Evolutionary conservation across 2,113 vertebrate species (phyloP).

Genomic region (Phaetusa simplex): DNA sequence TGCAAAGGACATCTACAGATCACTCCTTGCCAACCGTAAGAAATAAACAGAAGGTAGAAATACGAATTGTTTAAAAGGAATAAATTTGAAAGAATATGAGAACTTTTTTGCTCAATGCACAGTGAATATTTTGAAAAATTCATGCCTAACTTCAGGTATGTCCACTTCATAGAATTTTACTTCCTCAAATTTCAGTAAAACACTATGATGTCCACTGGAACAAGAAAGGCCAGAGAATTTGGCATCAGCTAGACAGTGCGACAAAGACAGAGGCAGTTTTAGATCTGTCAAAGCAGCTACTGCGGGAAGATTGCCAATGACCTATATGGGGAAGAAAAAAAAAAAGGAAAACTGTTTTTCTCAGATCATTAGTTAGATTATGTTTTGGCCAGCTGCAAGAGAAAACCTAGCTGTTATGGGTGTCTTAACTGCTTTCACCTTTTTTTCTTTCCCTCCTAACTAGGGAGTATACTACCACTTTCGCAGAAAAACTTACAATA

Average conservation of each 20-base stretch:
- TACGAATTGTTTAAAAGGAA: neutral
- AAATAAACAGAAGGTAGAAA: neutral
- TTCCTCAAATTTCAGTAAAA: neutral
- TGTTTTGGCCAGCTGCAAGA: constrained; percentile 37
- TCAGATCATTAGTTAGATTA: constrained; percentile 33
- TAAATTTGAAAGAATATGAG: neutral
- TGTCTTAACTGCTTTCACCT: neutral
- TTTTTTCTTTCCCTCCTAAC: neutral
- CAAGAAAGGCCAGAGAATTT: constrained; percentile 7
- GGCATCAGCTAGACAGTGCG: neutral
- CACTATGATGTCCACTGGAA: constrained; percentile 25
- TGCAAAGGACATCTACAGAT: neutral
- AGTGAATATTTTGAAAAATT: neutral
- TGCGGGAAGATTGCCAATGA: constrained; percentile 28
- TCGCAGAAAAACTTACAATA: neutral
- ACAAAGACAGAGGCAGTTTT: constrained; percentile 38
- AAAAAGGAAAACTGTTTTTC: constrained; percentile 3
- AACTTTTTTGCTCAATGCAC: neutral
- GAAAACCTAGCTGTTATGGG: neutral
- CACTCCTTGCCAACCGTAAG: neutral
- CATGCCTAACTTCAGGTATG: neutral
- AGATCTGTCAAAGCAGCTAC: constrained; percentile 22
- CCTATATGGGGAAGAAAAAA: neutral
- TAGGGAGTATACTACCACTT: neutral
- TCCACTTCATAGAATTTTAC: neutral